Percentiles rank a stretch among this genome's conserved stretches.
Evolutionary conservation across 2,888 invertebrate genomes (phyloP).

Genomic region (Monoplex corrugatus): DNA sequence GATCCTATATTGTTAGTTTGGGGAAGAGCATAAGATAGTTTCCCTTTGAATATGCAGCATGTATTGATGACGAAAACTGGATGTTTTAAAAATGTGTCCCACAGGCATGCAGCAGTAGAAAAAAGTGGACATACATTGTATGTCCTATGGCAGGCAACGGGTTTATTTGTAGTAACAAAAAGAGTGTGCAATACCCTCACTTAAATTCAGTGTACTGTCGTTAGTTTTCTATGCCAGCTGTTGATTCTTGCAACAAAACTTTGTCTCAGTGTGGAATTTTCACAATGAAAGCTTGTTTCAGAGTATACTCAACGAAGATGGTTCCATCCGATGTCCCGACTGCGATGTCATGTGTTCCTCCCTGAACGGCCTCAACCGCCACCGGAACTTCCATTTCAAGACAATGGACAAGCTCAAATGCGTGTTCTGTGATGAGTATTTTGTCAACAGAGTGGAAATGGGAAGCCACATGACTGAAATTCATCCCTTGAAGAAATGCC

Average conservation of each 20-base stretch:
- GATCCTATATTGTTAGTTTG: too few relatives aligned
- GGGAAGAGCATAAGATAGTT: too few relatives aligned
- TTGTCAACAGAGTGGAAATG: neutral
- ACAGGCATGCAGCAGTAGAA: too few relatives aligned
- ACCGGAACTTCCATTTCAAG: slow-evolving; percentile 43
- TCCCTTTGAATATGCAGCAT: too few relatives aligned
- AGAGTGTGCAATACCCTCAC: too few relatives aligned
- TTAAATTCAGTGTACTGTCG: too few relatives aligned
- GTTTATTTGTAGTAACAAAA: too few relatives aligned
- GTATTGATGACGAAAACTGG: too few relatives aligned
- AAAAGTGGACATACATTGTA: too few relatives aligned
- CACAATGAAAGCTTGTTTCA: neutral
- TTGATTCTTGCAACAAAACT: neutral
- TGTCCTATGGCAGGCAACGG: too few relatives aligned
- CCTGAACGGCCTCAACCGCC: slow-evolving; percentile 39
- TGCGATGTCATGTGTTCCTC: slow-evolving; percentile 42
- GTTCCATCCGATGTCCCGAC: slow-evolving; percentile 36
- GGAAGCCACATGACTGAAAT: slow-evolving; percentile 26
- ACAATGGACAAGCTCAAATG: slow-evolving; percentile 42
- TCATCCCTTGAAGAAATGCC: slow-evolving; percentile 26
- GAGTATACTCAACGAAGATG: slow-evolving; percentile 22
- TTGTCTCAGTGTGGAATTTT: neutral
- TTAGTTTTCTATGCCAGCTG: too few relatives aligned
- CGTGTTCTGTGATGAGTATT: slow-evolving; percentile 26
- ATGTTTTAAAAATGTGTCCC: too few relatives aligned